Base-by-base conservation (phyloP, 2,888 invertebrate species). In the Synergus japonicus region DNA sequence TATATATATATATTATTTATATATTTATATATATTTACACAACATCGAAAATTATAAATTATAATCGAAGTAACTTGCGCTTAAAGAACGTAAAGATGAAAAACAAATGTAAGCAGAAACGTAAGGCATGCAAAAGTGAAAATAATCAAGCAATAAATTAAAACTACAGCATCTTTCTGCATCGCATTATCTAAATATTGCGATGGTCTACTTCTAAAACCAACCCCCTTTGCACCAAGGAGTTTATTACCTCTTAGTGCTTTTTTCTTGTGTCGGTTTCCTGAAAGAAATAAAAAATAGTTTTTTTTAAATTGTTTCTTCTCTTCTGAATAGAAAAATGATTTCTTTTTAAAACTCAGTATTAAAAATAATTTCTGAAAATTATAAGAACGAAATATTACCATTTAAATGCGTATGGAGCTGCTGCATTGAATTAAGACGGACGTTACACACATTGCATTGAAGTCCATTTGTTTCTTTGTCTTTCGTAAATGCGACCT, bases 381-480 rank as follows among this genome's bases (percentile, higher is more conserved):
- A 9, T 9, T 3, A 10, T 10, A 44, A 10, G 43, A 76, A 2
- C 13, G 65, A 78, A 43, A 10, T 43, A 66, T 79, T 90, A 91
- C 92, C 92, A 84, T 92, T 92, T 46, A 92, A 87, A 86, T 92
- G 92, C 84, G 93, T 92, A 85, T 93, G 92, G 9, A 93, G 89
- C 83, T 93, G 93, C 73, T 92, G 92, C 79, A 92, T 92, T 3
- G 93, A 93, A 85, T 93, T 93, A 41, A 93, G 89, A 80, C 92
- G 91, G 63, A 93, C 92, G 84, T 92, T 92, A 86, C 93, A 93
- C 13, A 92, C 91, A 80, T 92, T 92, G 84, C 93, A 93, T 82
- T 91, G 92, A 18, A 93, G 88, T 18, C 91, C 90, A 81, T 91
- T 92, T 1, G 90, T 90, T 81, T 92, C 91, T 79, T 89, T 88